Evolutionary conservation across 1,140 invertebrate genomes (phyloP), one percentile per base, ranked within the genome.

Genomic region (Pinna nobilis): DNA sequence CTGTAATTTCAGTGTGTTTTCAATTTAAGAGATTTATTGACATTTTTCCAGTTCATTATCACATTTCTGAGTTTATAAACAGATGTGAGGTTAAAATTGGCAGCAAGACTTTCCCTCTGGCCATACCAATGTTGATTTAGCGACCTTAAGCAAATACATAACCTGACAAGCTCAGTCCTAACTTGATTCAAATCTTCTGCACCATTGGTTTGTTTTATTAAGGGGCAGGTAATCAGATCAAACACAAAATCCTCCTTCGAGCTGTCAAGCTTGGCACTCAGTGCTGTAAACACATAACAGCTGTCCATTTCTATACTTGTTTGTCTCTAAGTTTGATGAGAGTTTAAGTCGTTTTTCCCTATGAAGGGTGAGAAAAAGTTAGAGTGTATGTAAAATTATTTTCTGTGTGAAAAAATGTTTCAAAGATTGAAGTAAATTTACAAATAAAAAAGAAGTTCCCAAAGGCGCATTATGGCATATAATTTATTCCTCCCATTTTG

Each of bases 131-230:
- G 59, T 63, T 63, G 35, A 41, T 37, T 37, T 63, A 63, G 39
- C 35, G 20, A 44, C 39, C 59, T 20, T 25, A 63, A 37, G 32
- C 37, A 63, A 63, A 63, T 37, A 63, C 18, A 37, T 41, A 37
- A 20, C 39, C 44, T 63, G 59, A 63, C 59, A 41, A 37, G 35
- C 28, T 41, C n/a, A n/a, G 39, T 25, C 59, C 59, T 13, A 15
- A 63, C 59, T 63, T 63, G 32, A 63, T 63, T 63, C 44, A 23
- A 32, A 32, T 63, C 59, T 41, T 63, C 35, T 37, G 44, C 59
- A 41, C 44, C 35, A 44, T 25, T 35, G 37, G 59, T 44, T 63
- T 63, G 59, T 63, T 63, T 63, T 63, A 39, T 63, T 63, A 44
- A 63, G 59, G 39, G 25, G 59, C 55, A 59, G 55, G 37, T 59